phyloP scores from a whole-genome alignment of 2,888 invertebrate species.

The Lepeophtheirus nordmannii region DNA sequence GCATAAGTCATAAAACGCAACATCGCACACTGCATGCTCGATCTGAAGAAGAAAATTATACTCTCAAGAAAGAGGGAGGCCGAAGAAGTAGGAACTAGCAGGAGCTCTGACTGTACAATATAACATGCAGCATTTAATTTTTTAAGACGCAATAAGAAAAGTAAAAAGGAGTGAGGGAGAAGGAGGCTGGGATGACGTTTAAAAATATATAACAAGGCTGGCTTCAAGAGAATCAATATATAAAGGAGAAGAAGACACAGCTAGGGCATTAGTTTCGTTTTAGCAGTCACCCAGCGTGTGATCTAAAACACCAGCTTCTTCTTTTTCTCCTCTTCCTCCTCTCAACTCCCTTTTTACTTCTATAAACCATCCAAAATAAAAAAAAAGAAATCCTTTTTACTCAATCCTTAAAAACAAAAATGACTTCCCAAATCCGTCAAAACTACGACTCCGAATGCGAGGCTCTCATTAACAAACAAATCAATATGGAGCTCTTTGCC shows the following conservation, averaged over 20 bases:
- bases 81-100: too few species aligned
- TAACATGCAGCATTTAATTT: background rate
- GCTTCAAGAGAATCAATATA: background rate
- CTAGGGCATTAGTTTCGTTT: background rate
- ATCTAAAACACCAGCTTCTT: background rate
- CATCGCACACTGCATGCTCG: too few species aligned
- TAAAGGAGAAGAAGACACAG: background rate
- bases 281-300: background rate
- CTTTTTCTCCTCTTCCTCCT: too few species aligned
- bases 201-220: background rate
- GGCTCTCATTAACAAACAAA: conserved; percentile 31
- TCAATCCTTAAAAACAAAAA: background rate
- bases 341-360: background rate
- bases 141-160: background rate
- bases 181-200: background rate
- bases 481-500: conserved; percentile 34
- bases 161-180: background rate
- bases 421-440: conserved; percentile 30
- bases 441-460: conserved; percentile 31
- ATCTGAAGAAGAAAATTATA: too few species aligned
- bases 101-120: too few species aligned
- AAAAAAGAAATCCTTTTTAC: background rate
- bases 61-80: too few species aligned
- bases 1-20: too few species aligned
- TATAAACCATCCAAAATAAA: too few species aligned